Percentiles rank a stretch among this genome's conserved stretches.
Conservation (phyloP, 2,797 vertebrate genomes). For the Halcyon chelicuti region DNA sequence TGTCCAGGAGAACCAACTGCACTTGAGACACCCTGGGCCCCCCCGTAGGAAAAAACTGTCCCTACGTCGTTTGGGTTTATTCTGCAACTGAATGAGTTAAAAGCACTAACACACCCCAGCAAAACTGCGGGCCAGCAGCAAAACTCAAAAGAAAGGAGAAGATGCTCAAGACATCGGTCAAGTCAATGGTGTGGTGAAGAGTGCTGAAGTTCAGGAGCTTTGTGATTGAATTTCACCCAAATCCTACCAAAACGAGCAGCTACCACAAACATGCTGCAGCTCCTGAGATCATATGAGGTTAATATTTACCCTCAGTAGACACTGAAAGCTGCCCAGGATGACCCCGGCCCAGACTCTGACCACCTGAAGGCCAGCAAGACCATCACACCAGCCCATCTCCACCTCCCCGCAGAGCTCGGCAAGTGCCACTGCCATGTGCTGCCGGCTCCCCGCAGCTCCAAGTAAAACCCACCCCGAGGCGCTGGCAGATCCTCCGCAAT, state of each 20-base stretch:
- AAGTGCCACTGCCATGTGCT: neutral
- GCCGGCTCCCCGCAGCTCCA: neutral
- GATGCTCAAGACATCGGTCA: neutral
- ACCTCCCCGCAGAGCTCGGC: neutral
- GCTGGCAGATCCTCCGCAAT: conserved; percentile 36
- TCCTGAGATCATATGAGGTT: neutral
- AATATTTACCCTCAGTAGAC: neutral
- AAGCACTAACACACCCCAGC: fast-evolving
- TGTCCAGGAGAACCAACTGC: neutral
- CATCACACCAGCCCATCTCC: neutral
- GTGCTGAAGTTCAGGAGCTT: neutral
- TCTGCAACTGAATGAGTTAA: neutral
- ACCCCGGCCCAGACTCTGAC: neutral
- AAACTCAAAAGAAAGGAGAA: neutral
- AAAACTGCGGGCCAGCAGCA: neutral
- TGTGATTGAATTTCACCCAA: neutral
- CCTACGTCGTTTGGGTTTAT: fast-evolving
- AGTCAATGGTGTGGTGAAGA: neutral
- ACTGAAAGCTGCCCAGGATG: neutral
- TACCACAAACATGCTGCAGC: neutral
- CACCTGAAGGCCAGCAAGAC: neutral
- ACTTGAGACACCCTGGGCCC: fast-evolving
- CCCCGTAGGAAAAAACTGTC: neutral
- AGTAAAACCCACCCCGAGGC: neutral
- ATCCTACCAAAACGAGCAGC: neutral